Conservation (phyloP, 2,113 vertebrate genomes). For the Protobothrops mucrosquamatus region DNA sequence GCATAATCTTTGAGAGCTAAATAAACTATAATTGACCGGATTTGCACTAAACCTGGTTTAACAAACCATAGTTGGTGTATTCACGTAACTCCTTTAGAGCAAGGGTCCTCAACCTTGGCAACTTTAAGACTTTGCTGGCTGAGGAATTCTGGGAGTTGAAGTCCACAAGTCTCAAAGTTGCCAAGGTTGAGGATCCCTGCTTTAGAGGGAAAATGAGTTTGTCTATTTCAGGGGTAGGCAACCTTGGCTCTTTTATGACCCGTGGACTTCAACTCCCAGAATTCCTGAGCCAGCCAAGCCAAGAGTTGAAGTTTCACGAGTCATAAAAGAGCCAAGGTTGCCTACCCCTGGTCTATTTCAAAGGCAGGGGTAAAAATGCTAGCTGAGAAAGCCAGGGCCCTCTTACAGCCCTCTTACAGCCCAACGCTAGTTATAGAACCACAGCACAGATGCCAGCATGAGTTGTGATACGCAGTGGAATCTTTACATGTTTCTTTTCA, state of each 20-base stretch:
- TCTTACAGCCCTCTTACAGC: neutral
- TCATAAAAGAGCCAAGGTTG: too few relatives aligned
- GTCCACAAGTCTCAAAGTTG: too few relatives aligned
- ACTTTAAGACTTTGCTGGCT: too few relatives aligned
- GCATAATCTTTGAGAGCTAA: neutral
- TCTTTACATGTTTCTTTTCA: neutral
- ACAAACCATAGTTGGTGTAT: neutral
- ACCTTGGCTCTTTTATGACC: too few relatives aligned
- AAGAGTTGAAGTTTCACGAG: too few relatives aligned
- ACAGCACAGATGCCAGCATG: neutral
- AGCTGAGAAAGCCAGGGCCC: neutral
- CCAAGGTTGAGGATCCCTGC: too few relatives aligned
- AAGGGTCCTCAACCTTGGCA: too few relatives aligned
- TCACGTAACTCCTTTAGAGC: neutral
- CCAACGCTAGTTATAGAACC: too few relatives aligned
- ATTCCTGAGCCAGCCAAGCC: too few relatives aligned
- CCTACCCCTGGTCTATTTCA: neutral
- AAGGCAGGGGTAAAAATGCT: neutral
- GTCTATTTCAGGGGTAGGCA: neutral
- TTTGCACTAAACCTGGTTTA: neutral
- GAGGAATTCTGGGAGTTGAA: too few relatives aligned
- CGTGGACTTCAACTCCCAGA: too few relatives aligned
- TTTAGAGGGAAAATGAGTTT: neutral
- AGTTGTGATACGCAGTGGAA: neutral
- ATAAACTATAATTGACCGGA: neutral